These are phyloP conservation scores for Ischnura elegans DNA, from an alignment of 2,888 invertebrate genomes.

Conservation along the genomic window DNA sequence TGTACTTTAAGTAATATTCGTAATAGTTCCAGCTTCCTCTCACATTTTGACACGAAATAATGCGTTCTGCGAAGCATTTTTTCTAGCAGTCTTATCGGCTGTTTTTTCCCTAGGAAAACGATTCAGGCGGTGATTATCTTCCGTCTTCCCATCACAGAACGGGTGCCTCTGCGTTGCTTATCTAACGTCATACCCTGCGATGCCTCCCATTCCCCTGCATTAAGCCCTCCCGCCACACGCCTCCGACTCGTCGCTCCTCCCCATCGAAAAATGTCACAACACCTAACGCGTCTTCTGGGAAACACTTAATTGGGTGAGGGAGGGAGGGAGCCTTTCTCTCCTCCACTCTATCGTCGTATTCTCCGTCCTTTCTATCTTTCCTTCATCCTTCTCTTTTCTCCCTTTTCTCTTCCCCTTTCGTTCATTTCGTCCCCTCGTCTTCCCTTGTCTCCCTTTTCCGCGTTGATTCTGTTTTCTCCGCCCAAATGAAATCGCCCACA, in stretches of 20 bases:
- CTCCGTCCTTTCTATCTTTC: too few relatives aligned
- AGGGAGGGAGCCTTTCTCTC: neutral
- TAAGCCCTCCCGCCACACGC: neutral
- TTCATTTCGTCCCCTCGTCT: neutral
- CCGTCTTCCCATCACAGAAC: too few relatives aligned
- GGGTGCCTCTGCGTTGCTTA: neutral
- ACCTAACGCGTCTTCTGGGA: constrained; percentile 21
- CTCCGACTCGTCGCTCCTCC: neutral
- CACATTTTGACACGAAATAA: too few relatives aligned
- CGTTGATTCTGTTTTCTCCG: neutral
- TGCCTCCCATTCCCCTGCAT: neutral
- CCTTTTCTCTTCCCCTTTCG: neutral
- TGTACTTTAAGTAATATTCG: too few relatives aligned
- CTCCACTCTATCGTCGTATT: neutral
- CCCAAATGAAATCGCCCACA: neutral
- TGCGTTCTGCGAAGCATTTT: too few relatives aligned
- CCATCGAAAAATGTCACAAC: constrained; percentile 11
- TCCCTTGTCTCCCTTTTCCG: neutral
- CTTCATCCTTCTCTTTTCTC: too few relatives aligned
- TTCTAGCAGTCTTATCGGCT: too few relatives aligned
- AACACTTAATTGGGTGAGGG: neutral
- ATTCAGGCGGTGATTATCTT: too few relatives aligned
- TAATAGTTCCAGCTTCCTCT: too few relatives aligned
- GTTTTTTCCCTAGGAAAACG: too few relatives aligned
- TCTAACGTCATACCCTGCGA: neutral